Evolutionary conservation across 1,140 invertebrate genomes (phyloP), one percentile per base, ranked within the genome.

Genomic region (Teleopsis dalmanni): DNA sequence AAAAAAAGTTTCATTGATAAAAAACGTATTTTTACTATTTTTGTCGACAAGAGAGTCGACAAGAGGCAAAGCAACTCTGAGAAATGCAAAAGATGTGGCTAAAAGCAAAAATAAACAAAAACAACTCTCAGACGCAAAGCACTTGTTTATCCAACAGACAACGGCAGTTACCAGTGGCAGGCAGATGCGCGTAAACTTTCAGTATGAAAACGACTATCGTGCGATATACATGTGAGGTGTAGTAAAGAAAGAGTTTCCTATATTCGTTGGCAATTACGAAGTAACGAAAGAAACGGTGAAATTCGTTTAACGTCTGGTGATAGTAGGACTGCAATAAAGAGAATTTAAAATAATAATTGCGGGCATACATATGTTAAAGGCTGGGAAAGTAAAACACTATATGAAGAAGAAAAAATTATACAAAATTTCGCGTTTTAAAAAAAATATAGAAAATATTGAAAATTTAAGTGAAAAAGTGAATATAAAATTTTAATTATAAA

Each of bases 151-250:
- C 27, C 13, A 8, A 29, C 27, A 29, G 27, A 13, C 13, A 13
- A 7, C 27, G 27, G 7, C 13, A 23, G 18, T 22, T 23, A 11
- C 41, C n/a, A 16, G 26, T 29, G 26, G 14, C 25, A 13, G 31
- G 41, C 41, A 43, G 41, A 43, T 25, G 23, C 41, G 23, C 16
- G 16, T 22, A 23, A 36, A 22, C 35, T 21, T 36, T 50, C 42
- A 50, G 43, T 51, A 40, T 57, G 53, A 61, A 62, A 65, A 58
- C 58, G 57, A 65, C 60, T 57, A 55, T 66, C 62, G 60, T 63
- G 52, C 55, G 62, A 57, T 46, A 27, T 56, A 57, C n/a, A n/a
- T n/a, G n/a, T n/a, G 60, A 66, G 62, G 57, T 65, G 54, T 34
- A 35, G 48, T 45, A 43, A 41, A 50, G 38, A 59, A 38, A 46